Base-by-base conservation (phyloP, 2,888 invertebrate species). In the Hirtodrosophila alboralis region DNA sequence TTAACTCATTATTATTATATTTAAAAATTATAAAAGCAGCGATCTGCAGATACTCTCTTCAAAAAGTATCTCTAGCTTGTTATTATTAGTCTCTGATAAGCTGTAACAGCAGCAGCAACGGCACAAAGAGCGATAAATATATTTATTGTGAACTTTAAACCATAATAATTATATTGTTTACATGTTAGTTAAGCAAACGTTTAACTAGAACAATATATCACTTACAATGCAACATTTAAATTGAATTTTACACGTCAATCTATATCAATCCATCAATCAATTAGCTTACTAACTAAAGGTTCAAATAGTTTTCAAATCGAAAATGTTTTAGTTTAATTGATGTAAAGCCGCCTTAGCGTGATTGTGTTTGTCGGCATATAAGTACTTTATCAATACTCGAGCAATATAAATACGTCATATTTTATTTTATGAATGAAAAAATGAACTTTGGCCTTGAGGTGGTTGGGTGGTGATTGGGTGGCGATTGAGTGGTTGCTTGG, bases 351-450 rank as follows among this genome's bases (percentile, higher is more conserved):
- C 5, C 45, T 18, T 41, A 23, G 49, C 26, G 18, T 18, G 51
- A 34, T 27, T 40, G 31, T 38, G 31, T 3, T 10, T 23, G 49
- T 57, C 70, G 44, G 43, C 70, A 5, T 31, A n/a, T n/a, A n/a
- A n/a, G n/a, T n/a, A 31, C 40, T 62, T 45, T 48, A 71, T 45
- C 44, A 59, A 58, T 63, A 38, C 8, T 9, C 8, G 16, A 28
- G 30, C 47, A 31, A 47, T 36, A 13, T 45, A 37, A 30, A 40
- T 27, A 40, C n/a, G n/a, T 31, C 34, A 30, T 34, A 45, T 48
- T 53, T 18, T 31, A 41, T 59, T 66, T 72, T 60, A 67, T 72
- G 67, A 68, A 68, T 68, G 73, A 37, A 37, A 41, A 14, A 5
- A 26, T n/a, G 59, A 54, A 66, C 73, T 54, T 60, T 66, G 53